Percentiles rank a stretch among this genome's conserved stretches.
Evolutionary conservation across 2,888 invertebrate species (phyloP).

Genomic region (Erebia aethiops): DNA sequence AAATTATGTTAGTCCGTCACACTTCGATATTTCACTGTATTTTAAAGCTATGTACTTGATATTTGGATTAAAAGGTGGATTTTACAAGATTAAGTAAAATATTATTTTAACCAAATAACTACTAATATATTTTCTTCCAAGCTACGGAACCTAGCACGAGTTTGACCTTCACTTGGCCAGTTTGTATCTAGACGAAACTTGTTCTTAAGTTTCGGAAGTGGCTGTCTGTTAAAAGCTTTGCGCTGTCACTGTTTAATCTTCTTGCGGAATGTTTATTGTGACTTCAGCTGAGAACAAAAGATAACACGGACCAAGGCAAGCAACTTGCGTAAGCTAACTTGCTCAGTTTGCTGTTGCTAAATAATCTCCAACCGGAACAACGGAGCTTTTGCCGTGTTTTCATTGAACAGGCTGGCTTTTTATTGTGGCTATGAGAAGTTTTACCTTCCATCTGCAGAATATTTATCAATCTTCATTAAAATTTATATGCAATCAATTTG

Average conservation of each 20-base stretch:
- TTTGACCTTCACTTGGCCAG: no score
- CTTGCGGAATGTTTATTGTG: constrained; percentile 34
- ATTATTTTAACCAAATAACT: no score
- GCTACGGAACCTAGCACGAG: no score
- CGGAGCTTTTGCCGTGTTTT: not conserved
- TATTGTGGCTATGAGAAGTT: not conserved
- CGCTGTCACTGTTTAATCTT: constrained; percentile 27
- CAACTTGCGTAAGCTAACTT: not conserved
- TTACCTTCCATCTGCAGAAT: no score
- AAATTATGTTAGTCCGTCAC: no score
- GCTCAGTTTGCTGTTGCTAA: not conserved
- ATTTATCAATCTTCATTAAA: no score
- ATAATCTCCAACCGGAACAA: not conserved
- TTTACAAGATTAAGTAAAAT: no score
- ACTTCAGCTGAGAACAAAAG: constrained; percentile 23
- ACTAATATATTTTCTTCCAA: no score
- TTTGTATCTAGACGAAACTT: not conserved
- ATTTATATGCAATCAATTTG: no score
- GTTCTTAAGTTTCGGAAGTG: constrained; percentile 16
- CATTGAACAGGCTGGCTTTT: not conserved
- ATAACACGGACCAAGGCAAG: not conserved
- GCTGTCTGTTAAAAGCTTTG: constrained; percentile 32
- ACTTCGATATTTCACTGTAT: no score
- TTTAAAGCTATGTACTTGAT: no score
- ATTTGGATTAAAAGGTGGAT: no score